Conservation (phyloP, 2,113 vertebrate genomes). For the Varanus salvator region DNA sequence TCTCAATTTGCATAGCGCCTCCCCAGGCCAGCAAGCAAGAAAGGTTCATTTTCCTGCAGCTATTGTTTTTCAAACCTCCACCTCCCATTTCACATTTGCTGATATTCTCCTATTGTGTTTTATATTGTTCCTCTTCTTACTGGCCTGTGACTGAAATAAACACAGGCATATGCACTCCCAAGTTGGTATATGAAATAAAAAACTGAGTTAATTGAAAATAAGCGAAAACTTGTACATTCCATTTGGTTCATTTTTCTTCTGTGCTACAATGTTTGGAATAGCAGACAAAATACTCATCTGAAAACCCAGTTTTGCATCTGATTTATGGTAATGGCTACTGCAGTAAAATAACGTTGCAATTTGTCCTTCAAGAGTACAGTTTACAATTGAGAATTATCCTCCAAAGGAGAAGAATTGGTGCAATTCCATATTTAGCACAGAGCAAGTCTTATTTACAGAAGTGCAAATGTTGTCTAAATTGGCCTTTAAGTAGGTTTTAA, state of each 20-base stretch:
- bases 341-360: slow-evolving; percentile 64
- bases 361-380: slow-evolving; percentile 61
- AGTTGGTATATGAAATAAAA: slow-evolving; percentile 67
- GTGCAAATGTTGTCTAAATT: slow-evolving; percentile 56
- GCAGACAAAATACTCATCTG: slow-evolving; percentile 24
- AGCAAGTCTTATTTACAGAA: slow-evolving; percentile 60
- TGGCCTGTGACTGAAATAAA: too few species aligned
- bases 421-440: slow-evolving; percentile 64
- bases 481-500: slow-evolving; percentile 67
- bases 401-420: slow-evolving; percentile 66
- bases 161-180: slow-evolving; percentile 22
- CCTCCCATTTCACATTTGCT: too few species aligned
- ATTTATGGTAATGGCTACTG: slow-evolving; percentile 61
- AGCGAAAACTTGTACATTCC: slow-evolving; percentile 65
- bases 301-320: slow-evolving; percentile 62
- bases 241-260: slow-evolving; percentile 69
- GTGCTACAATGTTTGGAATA: slow-evolving; percentile 28
- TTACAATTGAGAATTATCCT: slow-evolving; percentile 70
- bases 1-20: too few species aligned
- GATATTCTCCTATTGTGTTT: too few species aligned
- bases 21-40: too few species aligned
- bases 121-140: too few species aligned
- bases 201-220: slow-evolving; percentile 71
- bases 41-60: too few species aligned
- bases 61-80: too few species aligned